These are phyloP conservation scores for Poeciliopsis retropinna DNA, from an alignment of 2,113 vertebrate genomes.

Conservation along the genomic window DNA sequence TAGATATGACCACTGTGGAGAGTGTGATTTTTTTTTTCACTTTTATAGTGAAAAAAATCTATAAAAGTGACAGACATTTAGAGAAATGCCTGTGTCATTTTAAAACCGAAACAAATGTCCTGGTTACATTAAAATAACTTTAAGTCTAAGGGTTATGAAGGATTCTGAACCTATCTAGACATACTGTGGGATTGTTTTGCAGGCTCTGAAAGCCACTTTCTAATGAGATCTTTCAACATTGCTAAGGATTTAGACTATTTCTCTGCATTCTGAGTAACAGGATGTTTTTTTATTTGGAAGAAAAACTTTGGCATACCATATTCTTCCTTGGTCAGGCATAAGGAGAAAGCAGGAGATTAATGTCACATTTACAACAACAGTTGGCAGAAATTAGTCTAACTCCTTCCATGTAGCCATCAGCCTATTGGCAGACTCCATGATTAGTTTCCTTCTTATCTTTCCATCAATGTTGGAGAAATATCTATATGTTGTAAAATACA, in stretches of 20 bases:
- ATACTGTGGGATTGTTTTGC: too few species aligned
- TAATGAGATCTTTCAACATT: neutral
- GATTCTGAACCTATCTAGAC: neutral
- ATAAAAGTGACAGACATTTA: neutral
- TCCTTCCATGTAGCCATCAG: neutral
- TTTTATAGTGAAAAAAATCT: too few species aligned
- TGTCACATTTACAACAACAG: neutral
- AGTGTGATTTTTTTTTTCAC: neutral
- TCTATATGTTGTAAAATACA: too few species aligned
- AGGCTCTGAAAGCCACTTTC: too few species aligned
- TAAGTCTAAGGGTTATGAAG: neutral
- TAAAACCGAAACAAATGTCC: neutral
- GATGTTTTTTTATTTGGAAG: neutral
- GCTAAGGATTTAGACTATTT: neutral
- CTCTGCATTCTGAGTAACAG: neutral
- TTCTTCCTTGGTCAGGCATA: neutral
- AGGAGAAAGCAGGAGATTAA: neutral
- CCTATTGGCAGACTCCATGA: neutral
- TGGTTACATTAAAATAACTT: neutral
- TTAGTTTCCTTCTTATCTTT: too few species aligned
- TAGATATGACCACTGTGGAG: neutral
- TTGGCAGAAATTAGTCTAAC: neutral
- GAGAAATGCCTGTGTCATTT: neutral
- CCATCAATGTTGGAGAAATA: too few species aligned
- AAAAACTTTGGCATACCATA: neutral